A percentile compares a stretch with the other conserved stretches of the same genome.
Evolutionary conservation across 1,140 invertebrate genomes (phyloP).

Genomic region (Drosophila lacteicornis): DNA sequence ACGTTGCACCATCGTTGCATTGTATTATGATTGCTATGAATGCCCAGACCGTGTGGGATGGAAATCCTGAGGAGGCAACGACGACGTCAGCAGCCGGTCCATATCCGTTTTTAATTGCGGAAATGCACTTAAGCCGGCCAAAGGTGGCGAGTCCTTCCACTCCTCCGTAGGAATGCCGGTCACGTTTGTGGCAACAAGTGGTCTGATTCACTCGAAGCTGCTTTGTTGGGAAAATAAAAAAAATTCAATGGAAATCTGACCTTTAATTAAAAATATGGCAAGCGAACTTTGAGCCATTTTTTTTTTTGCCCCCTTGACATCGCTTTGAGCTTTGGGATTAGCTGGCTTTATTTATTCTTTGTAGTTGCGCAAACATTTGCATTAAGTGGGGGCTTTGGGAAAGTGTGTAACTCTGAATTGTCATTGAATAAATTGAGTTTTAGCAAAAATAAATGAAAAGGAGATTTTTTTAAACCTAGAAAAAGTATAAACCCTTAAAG

Average conservation of each 20-base stretch:
- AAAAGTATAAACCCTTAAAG: no score
- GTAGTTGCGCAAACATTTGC: conserved; percentile 3
- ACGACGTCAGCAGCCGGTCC: conserved; percentile 28
- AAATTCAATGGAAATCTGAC: conserved; percentile 9
- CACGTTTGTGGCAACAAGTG: conserved; percentile 79
- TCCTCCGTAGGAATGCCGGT: conserved; percentile 46
- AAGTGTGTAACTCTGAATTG: conserved; percentile 3
- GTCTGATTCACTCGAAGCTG: conserved; percentile 14
- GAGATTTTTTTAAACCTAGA: no score
- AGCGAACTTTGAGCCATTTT: conserved; percentile 7
- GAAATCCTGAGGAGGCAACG: conserved; percentile 1
- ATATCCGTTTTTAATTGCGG: conserved; percentile 79
- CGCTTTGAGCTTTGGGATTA: conserved; percentile 26
- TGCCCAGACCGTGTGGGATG: neutral
- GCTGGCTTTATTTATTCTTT: conserved; percentile 6
- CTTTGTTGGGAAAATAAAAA: conserved; percentile 10
- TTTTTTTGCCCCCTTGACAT: conserved; percentile 12
- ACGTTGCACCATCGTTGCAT: conserved; percentile 43
- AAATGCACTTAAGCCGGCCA: conserved; percentile 67
- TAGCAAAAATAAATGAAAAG: no score
- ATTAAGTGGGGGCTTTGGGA: conserved; percentile 2
- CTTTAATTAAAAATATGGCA: conserved; percentile 58
- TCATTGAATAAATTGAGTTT: neutral
- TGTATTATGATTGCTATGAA: conserved; percentile 27
- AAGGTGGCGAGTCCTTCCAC: conserved; percentile 26